These are phyloP conservation scores for Ectemnius continuus DNA, from an alignment of 2,888 invertebrate genomes.

Conservation along the genomic window DNA sequence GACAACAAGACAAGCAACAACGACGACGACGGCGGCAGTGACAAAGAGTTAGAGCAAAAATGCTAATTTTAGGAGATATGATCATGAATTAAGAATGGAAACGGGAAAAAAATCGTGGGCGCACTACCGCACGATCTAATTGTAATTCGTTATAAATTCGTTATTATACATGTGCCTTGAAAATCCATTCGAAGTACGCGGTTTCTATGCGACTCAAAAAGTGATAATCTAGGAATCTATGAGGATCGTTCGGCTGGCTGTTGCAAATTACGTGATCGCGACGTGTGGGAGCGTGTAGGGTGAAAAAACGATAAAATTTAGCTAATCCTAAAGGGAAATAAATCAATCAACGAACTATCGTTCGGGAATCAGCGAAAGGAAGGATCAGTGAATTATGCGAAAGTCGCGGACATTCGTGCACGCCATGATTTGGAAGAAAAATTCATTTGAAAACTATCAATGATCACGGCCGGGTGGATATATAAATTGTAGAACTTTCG, in stretches of 20 bases:
- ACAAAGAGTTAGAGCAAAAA: too few species aligned
- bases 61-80: too few species aligned
- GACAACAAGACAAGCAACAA: constrained; percentile 14
- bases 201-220: constrained; percentile 9
- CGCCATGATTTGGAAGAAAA: constrained; percentile 31
- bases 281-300: not conserved
- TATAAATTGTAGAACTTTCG: constrained; percentile 41
- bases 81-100: too few species aligned
- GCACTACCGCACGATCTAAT: constrained; percentile 5
- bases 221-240: constrained; percentile 29
- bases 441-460: constrained; percentile 10
- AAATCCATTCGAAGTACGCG: constrained; percentile 44
- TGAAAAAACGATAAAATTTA: constrained; percentile 14
- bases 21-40: constrained; percentile 5
- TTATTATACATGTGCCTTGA: constrained; percentile 65
- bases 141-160: constrained; percentile 25
- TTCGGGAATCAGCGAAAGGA: not conserved
- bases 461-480: constrained; percentile 4
- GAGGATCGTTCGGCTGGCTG: constrained; percentile 32
- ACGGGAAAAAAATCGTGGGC: constrained; percentile 2
- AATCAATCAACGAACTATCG: not conserved
- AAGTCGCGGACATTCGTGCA: constrained; percentile 32
- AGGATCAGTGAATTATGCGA: constrained; percentile 25
- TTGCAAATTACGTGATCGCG: constrained; percentile 17
- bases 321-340: not conserved